Conservation (phyloP, 2,888 invertebrate genomes). For the Yponomeuta malinellus region DNA sequence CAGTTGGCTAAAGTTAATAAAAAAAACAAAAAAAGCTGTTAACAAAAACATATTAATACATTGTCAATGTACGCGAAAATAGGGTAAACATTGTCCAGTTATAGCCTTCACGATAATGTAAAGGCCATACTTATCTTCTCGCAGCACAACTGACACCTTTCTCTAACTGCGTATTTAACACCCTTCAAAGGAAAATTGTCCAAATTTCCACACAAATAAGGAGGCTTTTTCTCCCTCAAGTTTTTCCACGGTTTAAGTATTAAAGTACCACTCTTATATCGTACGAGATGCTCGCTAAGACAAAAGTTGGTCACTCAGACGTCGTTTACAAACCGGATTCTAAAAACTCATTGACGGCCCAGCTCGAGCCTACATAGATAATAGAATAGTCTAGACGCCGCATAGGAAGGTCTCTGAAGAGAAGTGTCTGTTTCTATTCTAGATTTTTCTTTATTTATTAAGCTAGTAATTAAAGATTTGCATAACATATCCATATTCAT, state of each 20-base stretch:
- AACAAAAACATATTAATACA: no score
- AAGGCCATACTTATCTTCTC: not conserved
- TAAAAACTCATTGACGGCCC: slow-evolving; percentile 38
- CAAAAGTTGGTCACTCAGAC: slow-evolving; percentile 54
- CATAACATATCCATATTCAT: no score
- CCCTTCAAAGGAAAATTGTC: not conserved
- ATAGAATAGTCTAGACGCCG: not conserved
- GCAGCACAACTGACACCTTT: not conserved
- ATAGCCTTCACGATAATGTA: not conserved
- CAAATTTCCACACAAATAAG: not conserved
- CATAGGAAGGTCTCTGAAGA: not conserved
- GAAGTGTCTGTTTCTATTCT: no score
- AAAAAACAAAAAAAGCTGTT: no score
- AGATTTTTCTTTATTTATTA: no score
- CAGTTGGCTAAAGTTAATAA: no score
- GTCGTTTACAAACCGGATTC: slow-evolving; percentile 52
- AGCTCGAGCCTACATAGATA: not conserved
- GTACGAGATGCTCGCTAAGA: slow-evolving; percentile 45
- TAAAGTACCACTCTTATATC: slow-evolving; percentile 30
- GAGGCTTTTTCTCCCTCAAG: not conserved
- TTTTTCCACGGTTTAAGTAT: not conserved
- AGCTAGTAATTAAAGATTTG: no score
- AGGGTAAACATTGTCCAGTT: not conserved
- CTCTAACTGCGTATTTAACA: not conserved
- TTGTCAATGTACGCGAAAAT: not conserved